phyloP scores from a whole-genome alignment of 1,140 invertebrate genomes.

The Heliconius himera region DNA sequence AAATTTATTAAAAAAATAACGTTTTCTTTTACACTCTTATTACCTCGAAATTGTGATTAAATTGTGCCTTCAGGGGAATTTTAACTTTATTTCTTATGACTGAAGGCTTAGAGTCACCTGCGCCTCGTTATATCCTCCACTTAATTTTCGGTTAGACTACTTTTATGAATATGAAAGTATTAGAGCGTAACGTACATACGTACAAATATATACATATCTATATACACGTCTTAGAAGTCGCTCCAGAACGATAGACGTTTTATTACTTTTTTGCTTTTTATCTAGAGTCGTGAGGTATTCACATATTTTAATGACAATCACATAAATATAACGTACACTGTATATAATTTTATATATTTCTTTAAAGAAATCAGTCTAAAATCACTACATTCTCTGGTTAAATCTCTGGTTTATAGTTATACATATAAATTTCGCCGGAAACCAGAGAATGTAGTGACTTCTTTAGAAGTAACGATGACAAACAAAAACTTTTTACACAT shows the following conservation, averaged over 20 bases:
- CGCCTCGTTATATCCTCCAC: not conserved
- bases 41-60: slow-evolving; percentile 6
- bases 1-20: not conserved
- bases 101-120: slow-evolving; percentile 18
- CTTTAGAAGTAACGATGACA: no score
- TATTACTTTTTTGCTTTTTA: not conserved
- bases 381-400: no score
- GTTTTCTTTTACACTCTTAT: slow-evolving; percentile 11
- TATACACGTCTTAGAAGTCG: not conserved
- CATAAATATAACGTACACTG: not conserved
- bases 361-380: no score
- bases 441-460: no score
- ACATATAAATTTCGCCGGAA: no score
- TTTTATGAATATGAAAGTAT: slow-evolving; percentile 31
- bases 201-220: not conserved
- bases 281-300: not conserved
- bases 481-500: no score
- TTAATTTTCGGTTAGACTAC: slow-evolving; percentile 31
- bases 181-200: slow-evolving; percentile 19
- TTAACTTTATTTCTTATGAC: not conserved
- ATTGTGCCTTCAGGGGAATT: slow-evolving; percentile 3
- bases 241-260: not conserved
- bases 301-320: not conserved
- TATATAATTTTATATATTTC: not conserved
- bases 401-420: no score